Conservation (phyloP, 2,888 invertebrate species). For the Balanococcus diminutus region DNA sequence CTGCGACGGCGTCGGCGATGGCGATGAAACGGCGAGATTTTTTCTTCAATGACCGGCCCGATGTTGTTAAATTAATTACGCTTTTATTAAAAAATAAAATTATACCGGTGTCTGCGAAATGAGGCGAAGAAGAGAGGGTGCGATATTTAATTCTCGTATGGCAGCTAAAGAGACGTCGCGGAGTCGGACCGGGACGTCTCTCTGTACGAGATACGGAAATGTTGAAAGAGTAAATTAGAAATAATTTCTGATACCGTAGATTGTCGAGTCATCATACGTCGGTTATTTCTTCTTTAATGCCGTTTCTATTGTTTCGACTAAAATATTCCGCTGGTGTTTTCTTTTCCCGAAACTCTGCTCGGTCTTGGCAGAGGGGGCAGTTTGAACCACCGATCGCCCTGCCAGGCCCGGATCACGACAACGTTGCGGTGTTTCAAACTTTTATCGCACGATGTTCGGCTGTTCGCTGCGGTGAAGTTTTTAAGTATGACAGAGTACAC, state of each 20-base stretch:
- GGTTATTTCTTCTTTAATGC: constrained; percentile 44
- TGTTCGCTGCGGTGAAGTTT: background rate
- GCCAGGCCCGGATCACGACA: background rate
- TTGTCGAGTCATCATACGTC: constrained; percentile 44
- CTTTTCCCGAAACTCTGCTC: background rate
- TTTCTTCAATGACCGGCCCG: background rate
- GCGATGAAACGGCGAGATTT: background rate
- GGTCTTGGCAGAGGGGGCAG: background rate
- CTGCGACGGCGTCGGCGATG: background rate
- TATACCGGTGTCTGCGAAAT: background rate
- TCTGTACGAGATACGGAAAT: constrained; percentile 32
- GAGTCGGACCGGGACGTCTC: background rate
- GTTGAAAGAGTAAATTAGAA: constrained; percentile 54
- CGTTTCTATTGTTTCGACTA: constrained; percentile 47
- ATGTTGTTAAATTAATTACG: constrained; percentile 51
- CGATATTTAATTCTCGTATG: background rate
- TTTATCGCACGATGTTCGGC: background rate
- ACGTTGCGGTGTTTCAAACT: background rate
- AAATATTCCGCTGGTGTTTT: background rate
- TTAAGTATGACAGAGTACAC: constrained; percentile 2
- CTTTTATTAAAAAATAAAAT: constrained; percentile 15
- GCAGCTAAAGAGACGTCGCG: background rate
- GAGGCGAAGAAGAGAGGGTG: background rate
- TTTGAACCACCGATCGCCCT: background rate
- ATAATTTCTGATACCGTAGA: constrained; percentile 44